Evolutionary conservation across 2,888 invertebrate genomes (phyloP).

Genomic region (Protophormia terraenovae): DNA sequence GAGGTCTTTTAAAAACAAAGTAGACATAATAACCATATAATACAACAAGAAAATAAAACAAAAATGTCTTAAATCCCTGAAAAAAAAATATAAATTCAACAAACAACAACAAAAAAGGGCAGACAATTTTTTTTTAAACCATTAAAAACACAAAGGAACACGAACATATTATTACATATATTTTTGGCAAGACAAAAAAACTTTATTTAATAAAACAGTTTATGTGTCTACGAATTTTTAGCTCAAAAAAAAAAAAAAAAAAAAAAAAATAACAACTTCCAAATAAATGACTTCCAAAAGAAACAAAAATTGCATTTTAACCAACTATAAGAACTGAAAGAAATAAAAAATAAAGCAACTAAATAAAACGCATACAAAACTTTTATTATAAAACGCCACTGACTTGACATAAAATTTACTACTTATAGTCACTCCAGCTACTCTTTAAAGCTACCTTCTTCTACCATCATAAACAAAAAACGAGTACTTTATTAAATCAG

Average conservation of each 20-base stretch:
- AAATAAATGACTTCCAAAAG: neutral
- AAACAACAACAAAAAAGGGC: neutral
- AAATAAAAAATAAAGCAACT: neutral
- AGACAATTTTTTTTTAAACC: neutral
- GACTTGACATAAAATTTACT: conserved; percentile 23
- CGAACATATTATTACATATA: neutral
- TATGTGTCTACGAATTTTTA: neutral
- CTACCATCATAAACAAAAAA: neutral
- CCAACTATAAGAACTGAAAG: neutral
- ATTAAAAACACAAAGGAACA: conserved; percentile 7
- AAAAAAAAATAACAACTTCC: neutral
- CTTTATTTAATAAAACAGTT: neutral
- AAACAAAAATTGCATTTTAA: neutral
- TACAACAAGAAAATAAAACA: neutral
- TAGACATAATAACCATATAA: conserved; percentile 35
- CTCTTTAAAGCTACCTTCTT: neutral
- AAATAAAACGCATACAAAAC: neutral
- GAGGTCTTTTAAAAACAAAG: neutral
- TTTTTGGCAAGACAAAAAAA: neutral
- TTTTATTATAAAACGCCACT: conserved; percentile 26
- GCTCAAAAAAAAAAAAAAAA: neutral
- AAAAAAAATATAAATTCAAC: neutral
- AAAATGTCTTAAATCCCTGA: neutral
- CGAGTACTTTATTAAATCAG: conserved; percentile 17
- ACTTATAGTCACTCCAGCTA: conserved; percentile 12